These are phyloP conservation scores for Pachyramphus minor DNA, from an alignment of 2,113 vertebrate genomes.

Conservation along the genomic window DNA sequence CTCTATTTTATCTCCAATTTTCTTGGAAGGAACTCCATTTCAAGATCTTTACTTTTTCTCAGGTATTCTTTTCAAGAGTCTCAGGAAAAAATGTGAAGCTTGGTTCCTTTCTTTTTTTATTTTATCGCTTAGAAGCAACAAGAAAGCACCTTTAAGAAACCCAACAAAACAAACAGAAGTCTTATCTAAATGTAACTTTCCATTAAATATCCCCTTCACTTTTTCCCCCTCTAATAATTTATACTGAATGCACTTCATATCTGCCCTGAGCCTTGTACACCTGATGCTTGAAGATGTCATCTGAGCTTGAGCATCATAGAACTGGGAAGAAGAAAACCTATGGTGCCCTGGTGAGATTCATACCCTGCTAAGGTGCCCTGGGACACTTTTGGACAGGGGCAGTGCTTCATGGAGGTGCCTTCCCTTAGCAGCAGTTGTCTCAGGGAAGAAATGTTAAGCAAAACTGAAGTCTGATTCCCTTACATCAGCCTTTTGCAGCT, in stretches of 20 bases:
- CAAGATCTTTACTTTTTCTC: background rate
- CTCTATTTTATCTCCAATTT: background rate
- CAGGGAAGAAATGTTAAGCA: background rate
- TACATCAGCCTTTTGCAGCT: conserved; percentile 7
- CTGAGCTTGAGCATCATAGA: background rate
- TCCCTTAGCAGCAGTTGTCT: background rate
- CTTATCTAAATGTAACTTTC: background rate
- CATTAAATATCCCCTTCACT: background rate
- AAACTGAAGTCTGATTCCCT: background rate
- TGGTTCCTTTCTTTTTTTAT: background rate
- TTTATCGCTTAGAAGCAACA: background rate
- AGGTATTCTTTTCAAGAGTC: background rate
- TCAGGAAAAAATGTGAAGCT: background rate
- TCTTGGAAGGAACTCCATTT: background rate
- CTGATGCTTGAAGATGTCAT: background rate
- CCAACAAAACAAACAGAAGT: background rate
- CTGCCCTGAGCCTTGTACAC: background rate
- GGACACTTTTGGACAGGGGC: background rate
- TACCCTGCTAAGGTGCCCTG: too few relatives aligned
- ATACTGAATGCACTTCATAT: background rate
- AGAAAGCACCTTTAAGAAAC: background rate
- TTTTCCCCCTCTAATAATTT: background rate
- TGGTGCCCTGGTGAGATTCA: background rate
- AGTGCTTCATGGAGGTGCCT: background rate
- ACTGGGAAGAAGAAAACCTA: background rate